These are phyloP conservation scores for Platygyra sinensis DNA, from an alignment of 64 coral and sea anemone species.

Conservation along the genomic window DNA sequence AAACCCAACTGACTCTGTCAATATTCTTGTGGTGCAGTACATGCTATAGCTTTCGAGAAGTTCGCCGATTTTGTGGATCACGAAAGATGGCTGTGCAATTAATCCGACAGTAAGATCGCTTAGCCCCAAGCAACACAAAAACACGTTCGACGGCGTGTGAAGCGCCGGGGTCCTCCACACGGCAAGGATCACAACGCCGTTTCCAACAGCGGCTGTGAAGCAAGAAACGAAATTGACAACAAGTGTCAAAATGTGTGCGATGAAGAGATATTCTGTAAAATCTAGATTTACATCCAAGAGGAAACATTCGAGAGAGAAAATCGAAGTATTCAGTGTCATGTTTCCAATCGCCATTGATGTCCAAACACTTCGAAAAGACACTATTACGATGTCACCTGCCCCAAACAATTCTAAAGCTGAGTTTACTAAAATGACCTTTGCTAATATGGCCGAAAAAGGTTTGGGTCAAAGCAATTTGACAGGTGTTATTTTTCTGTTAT, in stretches of 20 bases:
- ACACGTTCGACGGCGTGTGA: constrained; percentile 54
- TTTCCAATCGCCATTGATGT: not conserved
- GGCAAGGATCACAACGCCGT: constrained; percentile 50
- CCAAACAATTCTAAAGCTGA: not conserved
- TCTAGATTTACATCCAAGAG: not conserved
- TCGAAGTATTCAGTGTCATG: not conserved
- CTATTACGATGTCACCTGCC: not conserved
- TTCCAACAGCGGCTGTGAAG: constrained; percentile 42
- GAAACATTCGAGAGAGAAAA: not conserved
- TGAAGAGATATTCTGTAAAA: not conserved
- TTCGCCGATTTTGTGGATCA: constrained; percentile 56
- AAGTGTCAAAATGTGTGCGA: constrained; percentile 18
- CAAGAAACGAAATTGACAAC: constrained; percentile 53
- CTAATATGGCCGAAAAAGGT: not conserved
- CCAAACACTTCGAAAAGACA: not conserved
- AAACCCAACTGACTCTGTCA: constrained; percentile 21
- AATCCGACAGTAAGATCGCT: constrained; percentile 58
- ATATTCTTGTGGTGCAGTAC: constrained; percentile 29
- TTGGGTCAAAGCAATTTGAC: not conserved
- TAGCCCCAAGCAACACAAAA: constrained; percentile 61
- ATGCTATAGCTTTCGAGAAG: constrained; percentile 18
- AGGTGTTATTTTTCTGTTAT: not conserved
- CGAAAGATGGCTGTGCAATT: constrained; percentile 61
- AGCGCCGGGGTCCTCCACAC: constrained; percentile 45
- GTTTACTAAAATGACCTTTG: too few species aligned